phyloP scores from a whole-genome alignment of 2,113 vertebrate genomes.

The Sylvilagus bachmani region DNA sequence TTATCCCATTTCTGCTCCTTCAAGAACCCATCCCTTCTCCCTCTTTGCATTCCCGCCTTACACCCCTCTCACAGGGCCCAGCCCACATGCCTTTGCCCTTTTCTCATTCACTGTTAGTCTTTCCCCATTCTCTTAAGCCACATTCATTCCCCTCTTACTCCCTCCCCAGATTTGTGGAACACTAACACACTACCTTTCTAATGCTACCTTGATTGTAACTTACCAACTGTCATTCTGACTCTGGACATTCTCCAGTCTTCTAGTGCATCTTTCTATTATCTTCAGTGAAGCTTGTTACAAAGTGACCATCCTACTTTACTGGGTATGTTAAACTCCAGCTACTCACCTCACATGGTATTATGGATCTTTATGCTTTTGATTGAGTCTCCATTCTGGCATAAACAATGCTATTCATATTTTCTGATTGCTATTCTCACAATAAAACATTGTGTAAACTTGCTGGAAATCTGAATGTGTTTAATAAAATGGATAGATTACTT shows the following conservation, averaged over 20 bases:
- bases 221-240: not conserved
- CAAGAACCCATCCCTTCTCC: not conserved
- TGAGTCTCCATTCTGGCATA: not conserved
- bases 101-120: not conserved
- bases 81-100: not conserved
- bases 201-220: not conserved
- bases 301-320: not conserved
- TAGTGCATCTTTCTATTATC: not conserved
- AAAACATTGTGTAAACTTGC: not conserved
- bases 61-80: not conserved
- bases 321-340: not conserved
- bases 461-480: slow-evolving; percentile 7
- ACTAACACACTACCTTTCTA: not conserved
- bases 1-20: not conserved
- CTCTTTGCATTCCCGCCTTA: not conserved
- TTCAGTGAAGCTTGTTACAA: slow-evolving; percentile 33
- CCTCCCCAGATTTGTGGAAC: not conserved
- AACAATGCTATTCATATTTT: not conserved
- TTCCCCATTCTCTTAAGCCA: not conserved
- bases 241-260: not conserved
- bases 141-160: not conserved
- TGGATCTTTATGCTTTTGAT: not conserved
- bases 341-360: not conserved
- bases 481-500: not conserved
- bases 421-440: slow-evolving; percentile 20